Conservation (phyloP, 1,140 invertebrate genomes). For the Hylyphantes graminicola region DNA sequence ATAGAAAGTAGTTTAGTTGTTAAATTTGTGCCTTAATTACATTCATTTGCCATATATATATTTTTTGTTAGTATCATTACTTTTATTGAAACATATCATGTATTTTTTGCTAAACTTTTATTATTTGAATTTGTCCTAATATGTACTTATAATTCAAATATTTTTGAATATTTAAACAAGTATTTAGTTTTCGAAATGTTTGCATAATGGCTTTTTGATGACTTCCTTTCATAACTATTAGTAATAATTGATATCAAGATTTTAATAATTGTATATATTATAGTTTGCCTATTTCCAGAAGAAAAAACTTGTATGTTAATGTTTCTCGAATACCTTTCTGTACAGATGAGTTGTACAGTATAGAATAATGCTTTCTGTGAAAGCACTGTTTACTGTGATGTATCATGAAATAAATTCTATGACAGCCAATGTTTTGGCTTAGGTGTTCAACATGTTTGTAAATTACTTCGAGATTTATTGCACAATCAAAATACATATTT, state of each 20-base stretch:
- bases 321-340: conserved; percentile 20
- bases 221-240: neutral
- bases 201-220: neutral
- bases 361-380: conserved; percentile 59
- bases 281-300: too few relatives aligned
- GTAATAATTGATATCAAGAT: neutral
- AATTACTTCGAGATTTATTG: conserved; percentile 52
- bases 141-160: neutral
- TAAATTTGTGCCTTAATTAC: too few relatives aligned
- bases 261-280: too few relatives aligned
- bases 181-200: neutral
- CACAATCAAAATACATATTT: conserved; percentile 55
- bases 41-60: too few relatives aligned
- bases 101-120: neutral
- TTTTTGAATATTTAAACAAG: neutral
- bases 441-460: conserved; percentile 56
- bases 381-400: conserved; percentile 57
- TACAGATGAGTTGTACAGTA: conserved; percentile 51
- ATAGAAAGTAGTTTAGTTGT: too few relatives aligned
- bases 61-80: too few relatives aligned
- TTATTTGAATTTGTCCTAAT: neutral
- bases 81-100: neutral
- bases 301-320: neutral
- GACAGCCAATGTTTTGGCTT: conserved; percentile 40
- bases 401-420: conserved; percentile 49